Evolutionary conservation across 92 coral and sea anemone genomes (phyloP), one percentile per base, ranked within the genome.

Genomic region (Porites cylindrica): DNA sequence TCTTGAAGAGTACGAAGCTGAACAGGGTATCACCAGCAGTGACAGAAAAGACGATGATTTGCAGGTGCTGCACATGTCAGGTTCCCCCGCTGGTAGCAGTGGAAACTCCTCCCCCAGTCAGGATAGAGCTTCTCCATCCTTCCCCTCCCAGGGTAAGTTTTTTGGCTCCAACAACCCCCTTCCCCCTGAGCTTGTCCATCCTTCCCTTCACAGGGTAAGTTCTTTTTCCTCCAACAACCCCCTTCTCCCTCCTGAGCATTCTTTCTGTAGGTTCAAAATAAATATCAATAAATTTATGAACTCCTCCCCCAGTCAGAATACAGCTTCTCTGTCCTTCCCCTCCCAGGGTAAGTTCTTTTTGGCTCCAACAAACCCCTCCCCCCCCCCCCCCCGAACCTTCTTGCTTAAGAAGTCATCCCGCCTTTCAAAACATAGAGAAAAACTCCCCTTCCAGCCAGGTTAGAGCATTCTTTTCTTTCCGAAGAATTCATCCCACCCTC

Each of bases 1-100:
- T 20, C 85, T 97, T 58, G 98, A 95, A 83, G 98, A 97, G 76
- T 97, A 96, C 71, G 99, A 97, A 72, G 95, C 98, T 8, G 99
- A 97, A 77, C 99, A 97, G 84, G 99, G 99, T 7, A 97, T 97
- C 59, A 94, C 98, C n/a, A 91, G 98, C 89, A 93, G 97, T 52
- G 99, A 97, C 77, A 93, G 90, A 81, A 94, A 93, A 51, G 99
- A 97, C 64, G 96, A 90, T 81, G 99, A 95, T 24, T 82, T 94
- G 77, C 86, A 92, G 72, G 91, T 87, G 18, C 88, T 90, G 10
- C 93, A 81, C 10, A 82, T 86, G 79, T 78, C 96, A 4, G 89
- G 91, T 1, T 97, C 99, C 0, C 99, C 99, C 1, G 94, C 99
- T 6, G 94, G 93, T 1, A 84, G 91, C 66, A 93, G 94, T 60